Conservation (phyloP, 2,888 invertebrate species). For the Melipona beecheii region DNA sequence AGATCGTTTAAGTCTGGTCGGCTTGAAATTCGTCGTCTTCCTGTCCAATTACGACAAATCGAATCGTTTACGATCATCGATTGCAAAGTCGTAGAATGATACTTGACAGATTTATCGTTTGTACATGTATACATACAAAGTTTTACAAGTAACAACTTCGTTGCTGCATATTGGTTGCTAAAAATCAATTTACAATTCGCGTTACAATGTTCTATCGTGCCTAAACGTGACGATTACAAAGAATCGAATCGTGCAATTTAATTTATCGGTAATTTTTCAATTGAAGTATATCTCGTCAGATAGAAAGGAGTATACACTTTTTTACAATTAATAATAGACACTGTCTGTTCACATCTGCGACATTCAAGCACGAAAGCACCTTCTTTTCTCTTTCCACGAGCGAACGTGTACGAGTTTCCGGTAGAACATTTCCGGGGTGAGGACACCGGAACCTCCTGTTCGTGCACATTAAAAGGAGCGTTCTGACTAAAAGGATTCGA, state of each 20-base stretch:
- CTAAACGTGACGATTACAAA: neutral
- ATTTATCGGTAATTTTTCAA: neutral
- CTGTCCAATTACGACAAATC: neutral
- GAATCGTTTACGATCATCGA: neutral
- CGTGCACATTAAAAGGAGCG: conserved; percentile 66
- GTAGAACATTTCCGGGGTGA: conserved; percentile 41
- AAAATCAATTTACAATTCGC: neutral
- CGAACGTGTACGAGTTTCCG: conserved; percentile 15
- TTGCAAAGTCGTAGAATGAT: neutral
- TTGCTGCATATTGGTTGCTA: neutral
- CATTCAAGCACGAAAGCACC: neutral
- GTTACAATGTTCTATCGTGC: neutral
- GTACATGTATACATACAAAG: neutral
- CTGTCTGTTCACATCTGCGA: neutral
- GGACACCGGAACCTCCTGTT: conserved; percentile 47
- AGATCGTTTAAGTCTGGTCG: neutral
- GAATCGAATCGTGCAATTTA: neutral
- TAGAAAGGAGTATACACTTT: no score
- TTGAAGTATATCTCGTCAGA: neutral
- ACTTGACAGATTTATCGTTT: no score
- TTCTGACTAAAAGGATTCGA: conserved; percentile 64
- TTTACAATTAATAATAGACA: no score
- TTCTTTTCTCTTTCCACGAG: neutral
- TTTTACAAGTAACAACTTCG: neutral
- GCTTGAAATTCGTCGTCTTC: neutral